Evolutionary conservation across 2,113 vertebrate species (phyloP).

Genomic region (Aspidoscelis tigris): DNA sequence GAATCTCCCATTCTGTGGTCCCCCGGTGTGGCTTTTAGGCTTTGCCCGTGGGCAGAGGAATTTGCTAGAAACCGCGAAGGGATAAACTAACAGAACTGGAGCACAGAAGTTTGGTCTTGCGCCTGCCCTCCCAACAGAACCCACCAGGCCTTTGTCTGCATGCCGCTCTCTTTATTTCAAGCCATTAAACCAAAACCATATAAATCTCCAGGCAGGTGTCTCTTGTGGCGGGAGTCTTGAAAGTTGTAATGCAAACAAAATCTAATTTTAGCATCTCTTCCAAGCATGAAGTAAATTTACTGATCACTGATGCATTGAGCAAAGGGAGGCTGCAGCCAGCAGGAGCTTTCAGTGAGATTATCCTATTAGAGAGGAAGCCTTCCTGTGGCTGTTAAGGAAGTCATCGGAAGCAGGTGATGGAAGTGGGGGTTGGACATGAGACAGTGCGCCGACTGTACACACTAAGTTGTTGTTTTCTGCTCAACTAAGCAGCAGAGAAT

Average conservation of each 20-base stretch:
- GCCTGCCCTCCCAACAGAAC: conserved; percentile 57
- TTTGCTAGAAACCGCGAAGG: conserved; percentile 63
- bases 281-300: conserved; percentile 81
- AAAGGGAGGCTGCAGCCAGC: conserved; percentile 79
- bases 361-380: conserved; percentile 82
- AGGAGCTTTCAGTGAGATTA: conserved; percentile 82
- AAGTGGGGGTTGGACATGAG: conserved; percentile 75
- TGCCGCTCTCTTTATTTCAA: conserved; percentile 74
- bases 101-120: conserved; percentile 60
- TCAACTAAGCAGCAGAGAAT: conserved; percentile 92
- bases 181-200: conserved; percentile 77
- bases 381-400: conserved; percentile 76
- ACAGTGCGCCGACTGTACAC: conserved; percentile 76
- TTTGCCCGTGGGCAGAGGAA: conserved; percentile 50
- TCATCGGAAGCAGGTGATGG: conserved; percentile 80
- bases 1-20: neutral
- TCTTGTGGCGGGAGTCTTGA: conserved; percentile 72
- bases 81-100: conserved; percentile 60
- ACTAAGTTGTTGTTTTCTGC: conserved; percentile 90
- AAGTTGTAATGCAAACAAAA: conserved; percentile 82
- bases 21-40: neutral
- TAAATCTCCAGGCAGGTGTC: conserved; percentile 83
- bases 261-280: conserved; percentile 82
- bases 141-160: conserved; percentile 71
- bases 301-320: conserved; percentile 81